These are phyloP conservation scores for Phrynocephalus guinanensis DNA, from an alignment of 2,797 vertebrate species.

Conservation along the genomic window DNA sequence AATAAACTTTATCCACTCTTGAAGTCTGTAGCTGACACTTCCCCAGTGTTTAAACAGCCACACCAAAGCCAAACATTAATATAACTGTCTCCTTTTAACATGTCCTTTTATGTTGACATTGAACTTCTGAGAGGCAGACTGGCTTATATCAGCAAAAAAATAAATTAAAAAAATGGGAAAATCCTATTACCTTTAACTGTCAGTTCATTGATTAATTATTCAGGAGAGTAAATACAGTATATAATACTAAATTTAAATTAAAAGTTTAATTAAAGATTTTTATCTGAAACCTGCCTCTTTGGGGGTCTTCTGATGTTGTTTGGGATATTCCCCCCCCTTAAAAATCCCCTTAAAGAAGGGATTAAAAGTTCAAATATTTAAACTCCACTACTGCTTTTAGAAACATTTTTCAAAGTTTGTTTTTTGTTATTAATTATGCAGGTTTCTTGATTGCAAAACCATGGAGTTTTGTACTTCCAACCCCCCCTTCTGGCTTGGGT, in stretches of 20 bases:
- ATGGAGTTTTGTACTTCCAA: too few species aligned
- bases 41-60: background rate
- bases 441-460: background rate
- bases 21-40: background rate
- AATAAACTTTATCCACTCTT: background rate
- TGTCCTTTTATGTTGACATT: constrained; percentile 24
- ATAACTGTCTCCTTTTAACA: constrained; percentile 15
- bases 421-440: constrained; percentile 1
- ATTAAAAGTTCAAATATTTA: constrained; percentile 22
- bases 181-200: constrained; percentile 16
- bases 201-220: constrained; percentile 36
- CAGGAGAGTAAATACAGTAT: constrained; percentile 24
- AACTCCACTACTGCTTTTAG: background rate
- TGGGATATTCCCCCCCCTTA: background rate
- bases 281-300: constrained; percentile 31
- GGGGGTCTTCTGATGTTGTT: constrained; percentile 2
- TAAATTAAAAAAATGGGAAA: background rate
- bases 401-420: background rate
- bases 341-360: background rate
- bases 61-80: background rate
- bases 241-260: constrained; percentile 43
- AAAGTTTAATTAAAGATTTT: constrained; percentile 37
- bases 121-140: constrained; percentile 22
- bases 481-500: background rate
- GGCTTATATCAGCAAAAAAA: constrained; percentile 14